Evolutionary conservation across 2,888 invertebrate species (phyloP).

Genomic region (Morpho helenor): DNA sequence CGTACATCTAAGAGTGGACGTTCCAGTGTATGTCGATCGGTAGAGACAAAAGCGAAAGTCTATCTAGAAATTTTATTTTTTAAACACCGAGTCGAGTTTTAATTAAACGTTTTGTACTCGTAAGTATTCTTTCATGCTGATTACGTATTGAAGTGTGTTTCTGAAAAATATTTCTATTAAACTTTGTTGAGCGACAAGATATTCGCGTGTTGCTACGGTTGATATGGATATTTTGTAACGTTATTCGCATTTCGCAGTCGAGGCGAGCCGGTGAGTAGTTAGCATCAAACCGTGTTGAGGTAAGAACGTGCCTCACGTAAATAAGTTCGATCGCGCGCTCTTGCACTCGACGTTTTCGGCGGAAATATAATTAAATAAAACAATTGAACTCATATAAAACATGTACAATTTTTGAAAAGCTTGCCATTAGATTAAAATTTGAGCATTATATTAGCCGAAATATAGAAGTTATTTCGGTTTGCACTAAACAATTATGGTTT

Average conservation of each 20-base stretch:
- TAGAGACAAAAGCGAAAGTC: no score
- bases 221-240: constrained; percentile 16
- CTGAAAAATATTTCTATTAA: constrained; percentile 21
- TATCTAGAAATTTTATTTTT: no score
- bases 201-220: constrained; percentile 26
- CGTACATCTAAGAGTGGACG: no score
- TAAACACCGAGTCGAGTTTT: no score
- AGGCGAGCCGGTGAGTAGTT: constrained; percentile 40
- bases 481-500: constrained; percentile 9
- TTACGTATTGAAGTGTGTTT: background rate
- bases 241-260: constrained; percentile 10
- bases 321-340: constrained; percentile 39
- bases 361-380: constrained; percentile 21
- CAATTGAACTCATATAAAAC: constrained; percentile 31
- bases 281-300: constrained; percentile 43
- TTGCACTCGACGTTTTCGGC: constrained; percentile 35
- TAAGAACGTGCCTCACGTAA: constrained; percentile 42
- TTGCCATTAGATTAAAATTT: constrained; percentile 13
- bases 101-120: no score
- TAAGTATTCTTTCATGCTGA: no score
- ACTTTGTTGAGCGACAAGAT: constrained; percentile 26
- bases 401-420: constrained; percentile 18
- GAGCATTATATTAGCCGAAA: background rate
- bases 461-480: constrained; percentile 1
- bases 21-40: no score